Conservation (phyloP, 2,888 invertebrate species). For the Scelioninae gen. 2 region DNA sequence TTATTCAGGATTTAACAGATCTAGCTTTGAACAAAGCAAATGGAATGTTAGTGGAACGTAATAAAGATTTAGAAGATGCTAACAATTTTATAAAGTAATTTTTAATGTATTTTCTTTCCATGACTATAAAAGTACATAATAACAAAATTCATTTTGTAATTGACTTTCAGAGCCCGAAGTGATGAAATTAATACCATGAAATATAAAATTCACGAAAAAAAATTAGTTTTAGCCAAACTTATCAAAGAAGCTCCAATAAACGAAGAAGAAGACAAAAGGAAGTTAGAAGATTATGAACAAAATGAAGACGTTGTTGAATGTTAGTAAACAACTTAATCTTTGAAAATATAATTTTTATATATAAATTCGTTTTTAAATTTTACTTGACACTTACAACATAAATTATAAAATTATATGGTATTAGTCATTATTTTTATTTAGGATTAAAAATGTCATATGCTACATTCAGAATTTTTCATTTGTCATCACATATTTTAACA, state of each 20-base stretch:
- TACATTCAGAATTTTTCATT: no score
- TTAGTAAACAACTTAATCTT: no score
- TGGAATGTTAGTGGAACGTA: background rate
- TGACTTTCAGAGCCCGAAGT: conserved; percentile 4
- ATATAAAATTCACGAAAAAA: background rate
- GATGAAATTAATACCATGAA: conserved; percentile 3
- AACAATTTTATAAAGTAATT: conserved; percentile 23
- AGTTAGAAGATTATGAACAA: conserved; percentile 27
- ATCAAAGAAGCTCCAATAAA: conserved; percentile 23
- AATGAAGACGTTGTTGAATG: conserved; percentile 44
- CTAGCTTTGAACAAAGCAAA: background rate
- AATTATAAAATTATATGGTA: no score
- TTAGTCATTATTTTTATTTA: no score
- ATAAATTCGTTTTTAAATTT: no score
- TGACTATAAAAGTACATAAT: background rate
- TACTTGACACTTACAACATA: no score
- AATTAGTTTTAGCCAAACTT: background rate
- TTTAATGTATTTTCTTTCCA: background rate
- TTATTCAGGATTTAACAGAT: conserved; percentile 4
- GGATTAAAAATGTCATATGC: no score
- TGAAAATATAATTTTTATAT: no score
- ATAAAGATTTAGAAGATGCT: background rate
- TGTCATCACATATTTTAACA: background rate
- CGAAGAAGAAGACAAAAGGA: conserved; percentile 21
- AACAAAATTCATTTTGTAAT: background rate